Base-by-base conservation (phyloP, 2,888 invertebrate genomes). In the Machimus atricapillus region DNA sequence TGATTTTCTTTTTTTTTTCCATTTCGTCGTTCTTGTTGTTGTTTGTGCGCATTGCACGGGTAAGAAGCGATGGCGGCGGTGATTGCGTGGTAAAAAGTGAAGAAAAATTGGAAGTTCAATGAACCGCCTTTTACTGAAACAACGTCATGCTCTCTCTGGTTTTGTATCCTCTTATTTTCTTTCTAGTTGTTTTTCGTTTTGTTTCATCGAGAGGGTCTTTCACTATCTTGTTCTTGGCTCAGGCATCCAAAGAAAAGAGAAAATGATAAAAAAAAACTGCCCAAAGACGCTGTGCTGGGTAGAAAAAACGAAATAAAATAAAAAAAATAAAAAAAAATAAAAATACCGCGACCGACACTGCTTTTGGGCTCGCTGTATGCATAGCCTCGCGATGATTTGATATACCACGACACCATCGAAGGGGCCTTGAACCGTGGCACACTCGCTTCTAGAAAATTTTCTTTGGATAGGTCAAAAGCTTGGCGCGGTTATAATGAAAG, bases 371-470 rank as follows among this genome's bases (percentile, higher is more conserved):
- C 58, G 58, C 12, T 34, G 27, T 46, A 23, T 19, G 16, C 27
- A 43, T 43, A 19, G 46, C 46, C 46, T 6, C 82, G 66, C 82
- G 82, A 58, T 58, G 82, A 82, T 82, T 82, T 40, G 58, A 82
- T 37, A 58, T 37, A 58, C 66, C 34, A 52, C n/a, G 58, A 40
- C 34, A 58, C 66, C 58, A 7, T 37, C 37, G 37, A 58, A 76
- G 82, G 82, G 82, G 82, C 82, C 82, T 82, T 82, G 82, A 82
- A 82, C 82, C 82, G 82, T 82, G 82, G 82, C 58, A 66, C 82
- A 66, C 58, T 82, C 82, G 66, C 37, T 82, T 58, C 82, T 56
- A 82, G 66, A 66, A 82, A 58, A 58, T 82, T 82, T 82, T 58
- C 34, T 82, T 66, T 82, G 82, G 82, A 82, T 82, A 82, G 82